Evolutionary conservation across 2,113 vertebrate species (phyloP).

Genomic region (Hemiscyllium ocellatum): DNA sequence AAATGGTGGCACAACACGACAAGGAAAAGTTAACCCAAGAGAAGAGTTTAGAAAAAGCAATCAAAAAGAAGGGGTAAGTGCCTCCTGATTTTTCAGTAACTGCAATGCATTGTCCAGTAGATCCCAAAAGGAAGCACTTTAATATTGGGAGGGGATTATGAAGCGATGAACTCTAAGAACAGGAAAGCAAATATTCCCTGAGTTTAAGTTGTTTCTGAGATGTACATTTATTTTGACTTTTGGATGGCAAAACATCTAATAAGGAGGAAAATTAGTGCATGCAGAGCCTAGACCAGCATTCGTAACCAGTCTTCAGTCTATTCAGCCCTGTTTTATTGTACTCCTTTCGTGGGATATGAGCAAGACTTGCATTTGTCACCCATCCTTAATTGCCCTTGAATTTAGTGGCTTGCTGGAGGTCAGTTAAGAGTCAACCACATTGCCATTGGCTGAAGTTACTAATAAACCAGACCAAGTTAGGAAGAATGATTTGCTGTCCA

Average conservation of each 20-base stretch:
- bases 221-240: neutral
- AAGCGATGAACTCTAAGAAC: neutral
- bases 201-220: neutral
- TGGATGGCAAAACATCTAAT: neutral
- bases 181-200: neutral
- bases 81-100: neutral
- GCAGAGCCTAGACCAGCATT: neutral
- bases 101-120: neutral
- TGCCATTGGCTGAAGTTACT: too few relatives aligned
- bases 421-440: too few relatives aligned
- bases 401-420: too few relatives aligned
- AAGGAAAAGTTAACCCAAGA: slow-evolving; percentile 84
- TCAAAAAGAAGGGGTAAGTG: slow-evolving; percentile 91
- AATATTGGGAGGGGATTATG: too few relatives aligned
- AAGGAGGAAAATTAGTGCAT: neutral
- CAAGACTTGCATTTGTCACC: too few relatives aligned
- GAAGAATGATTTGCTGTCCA: too few relatives aligned
- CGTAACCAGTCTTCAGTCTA: neutral
- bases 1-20: slow-evolving; percentile 86
- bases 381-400: too few relatives aligned
- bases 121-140: neutral
- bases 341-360: too few relatives aligned
- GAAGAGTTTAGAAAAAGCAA: slow-evolving; percentile 89
- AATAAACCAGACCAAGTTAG: too few relatives aligned
- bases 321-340: neutral